phyloP scores from a whole-genome alignment of 2,797 vertebrate genomes.

The Parauchenoglanis punctatus region DNA sequence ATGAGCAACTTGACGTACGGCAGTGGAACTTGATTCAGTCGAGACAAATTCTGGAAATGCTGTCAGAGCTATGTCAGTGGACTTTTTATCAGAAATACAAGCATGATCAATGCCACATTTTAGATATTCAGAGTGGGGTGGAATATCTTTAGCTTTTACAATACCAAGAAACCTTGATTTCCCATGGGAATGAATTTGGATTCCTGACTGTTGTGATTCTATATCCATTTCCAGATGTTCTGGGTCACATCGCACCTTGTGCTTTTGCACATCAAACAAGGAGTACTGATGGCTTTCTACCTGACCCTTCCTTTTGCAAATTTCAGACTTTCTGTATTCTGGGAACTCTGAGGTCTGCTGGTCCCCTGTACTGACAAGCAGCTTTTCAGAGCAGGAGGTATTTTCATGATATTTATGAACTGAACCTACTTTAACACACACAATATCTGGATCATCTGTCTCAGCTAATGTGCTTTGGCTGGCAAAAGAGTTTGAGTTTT shows the following conservation, averaged over 20 bases:
- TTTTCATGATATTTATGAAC: slow-evolving; percentile 5
- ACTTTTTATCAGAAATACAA: neutral
- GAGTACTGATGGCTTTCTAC: neutral
- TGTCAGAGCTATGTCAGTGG: neutral
- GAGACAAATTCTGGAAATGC: slow-evolving; percentile 1
- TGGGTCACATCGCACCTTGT: neutral
- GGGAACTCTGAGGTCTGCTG: neutral
- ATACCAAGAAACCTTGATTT: slow-evolving; percentile 10
- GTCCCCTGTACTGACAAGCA: neutral
- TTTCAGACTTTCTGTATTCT: slow-evolving; percentile 2
- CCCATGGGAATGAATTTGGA: neutral
- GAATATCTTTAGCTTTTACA: slow-evolving; percentile 9
- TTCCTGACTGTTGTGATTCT: slow-evolving; percentile 16
- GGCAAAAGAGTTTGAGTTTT: slow-evolving; percentile 11
- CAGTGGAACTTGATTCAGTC: slow-evolving; percentile 20
- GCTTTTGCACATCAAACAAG: slow-evolving; percentile 1
- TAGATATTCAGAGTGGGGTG: neutral
- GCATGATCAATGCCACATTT: neutral
- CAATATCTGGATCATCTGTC: slow-evolving; percentile 22
- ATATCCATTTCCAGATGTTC: slow-evolving; percentile 19
- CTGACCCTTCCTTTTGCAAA: slow-evolving; percentile 7
- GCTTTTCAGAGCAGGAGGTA: slow-evolving; percentile 6
- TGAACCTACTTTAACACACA: slow-evolving; percentile 25
- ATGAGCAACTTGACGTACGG: slow-evolving; percentile 11
- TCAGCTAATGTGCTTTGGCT: slow-evolving; percentile 11